A percentile compares a stretch with the other conserved stretches of the same genome.
Evolutionary conservation across 2,113 vertebrate genomes (phyloP).

Genomic region (Connochaetes taurinus): DNA sequence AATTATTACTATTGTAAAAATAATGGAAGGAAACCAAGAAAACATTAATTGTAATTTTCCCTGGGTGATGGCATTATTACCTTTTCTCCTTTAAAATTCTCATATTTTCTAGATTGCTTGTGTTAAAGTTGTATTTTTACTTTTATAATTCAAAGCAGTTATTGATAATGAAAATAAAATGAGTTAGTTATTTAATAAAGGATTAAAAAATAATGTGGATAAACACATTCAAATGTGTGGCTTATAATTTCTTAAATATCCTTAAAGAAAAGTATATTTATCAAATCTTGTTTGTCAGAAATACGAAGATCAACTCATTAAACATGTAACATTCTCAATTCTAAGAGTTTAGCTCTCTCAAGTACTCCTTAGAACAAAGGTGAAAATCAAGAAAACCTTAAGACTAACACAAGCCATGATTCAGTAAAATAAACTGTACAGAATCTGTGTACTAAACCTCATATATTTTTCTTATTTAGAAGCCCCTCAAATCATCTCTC

Average conservation of each 20-base stretch:
- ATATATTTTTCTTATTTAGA: not conserved
- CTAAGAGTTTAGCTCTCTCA: not conserved
- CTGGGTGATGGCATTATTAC: not conserved
- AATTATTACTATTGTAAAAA: not conserved
- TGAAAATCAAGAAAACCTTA: not conserved
- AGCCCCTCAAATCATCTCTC: not conserved
- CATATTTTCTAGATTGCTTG: not conserved
- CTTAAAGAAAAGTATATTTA: not conserved
- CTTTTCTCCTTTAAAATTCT: not conserved
- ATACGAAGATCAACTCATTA: not conserved
- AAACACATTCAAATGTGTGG: not conserved
- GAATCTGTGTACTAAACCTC: not conserved
- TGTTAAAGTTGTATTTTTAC: not conserved
- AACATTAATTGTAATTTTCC: not conserved
- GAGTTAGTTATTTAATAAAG: not conserved
- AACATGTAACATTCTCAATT: not conserved
- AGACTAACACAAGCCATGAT: not conserved
- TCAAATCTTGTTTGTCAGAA: not conserved
- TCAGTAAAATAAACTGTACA: not conserved
- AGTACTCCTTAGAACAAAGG: not conserved
- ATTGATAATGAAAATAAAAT: constrained; percentile 1
- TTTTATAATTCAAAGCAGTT: not conserved
- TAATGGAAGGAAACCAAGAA: not conserved
- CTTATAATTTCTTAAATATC: not conserved
- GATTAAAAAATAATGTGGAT: not conserved